Evolutionary conservation across 2,888 invertebrate species (phyloP).

Genomic region (Thera obeliscata): DNA sequence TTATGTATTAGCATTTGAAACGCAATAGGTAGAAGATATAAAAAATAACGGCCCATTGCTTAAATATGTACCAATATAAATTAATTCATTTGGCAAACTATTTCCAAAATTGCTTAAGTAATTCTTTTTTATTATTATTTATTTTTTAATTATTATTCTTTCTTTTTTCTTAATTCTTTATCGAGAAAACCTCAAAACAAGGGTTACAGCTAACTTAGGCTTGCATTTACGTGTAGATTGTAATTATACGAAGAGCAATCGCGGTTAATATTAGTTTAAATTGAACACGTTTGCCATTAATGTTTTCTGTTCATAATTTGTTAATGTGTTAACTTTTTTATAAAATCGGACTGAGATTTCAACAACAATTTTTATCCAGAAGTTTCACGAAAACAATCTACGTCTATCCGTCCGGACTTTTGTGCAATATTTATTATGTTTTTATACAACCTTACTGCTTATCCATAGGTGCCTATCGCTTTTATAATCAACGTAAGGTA

Average conservation of each 20-base stretch:
- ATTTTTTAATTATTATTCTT: too few species aligned
- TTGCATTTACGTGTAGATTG: not conserved
- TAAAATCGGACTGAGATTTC: not conserved
- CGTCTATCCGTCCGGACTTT: not conserved
- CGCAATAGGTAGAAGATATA: not conserved
- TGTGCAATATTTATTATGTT: not conserved
- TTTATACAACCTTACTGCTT: not conserved
- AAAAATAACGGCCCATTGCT: not conserved
- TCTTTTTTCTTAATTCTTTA: too few species aligned
- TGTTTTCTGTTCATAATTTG: not conserved
- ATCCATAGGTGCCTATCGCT: slow-evolving; percentile 2
- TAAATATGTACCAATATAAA: not conserved
- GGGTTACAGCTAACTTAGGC: too few species aligned
- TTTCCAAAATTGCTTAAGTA: too few species aligned
- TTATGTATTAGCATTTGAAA: slow-evolving; percentile 2
- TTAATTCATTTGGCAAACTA: too few species aligned
- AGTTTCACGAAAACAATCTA: not conserved
- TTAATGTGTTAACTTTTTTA: not conserved
- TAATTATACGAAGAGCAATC: not conserved
- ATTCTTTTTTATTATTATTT: too few species aligned
- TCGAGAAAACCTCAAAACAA: too few species aligned
- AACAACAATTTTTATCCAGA: not conserved
- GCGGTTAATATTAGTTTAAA: not conserved
- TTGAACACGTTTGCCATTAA: not conserved
- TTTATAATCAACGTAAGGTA: not conserved